Evolutionary conservation across 1,140 invertebrate genomes (phyloP).

Genomic region (Ips typographus): DNA sequence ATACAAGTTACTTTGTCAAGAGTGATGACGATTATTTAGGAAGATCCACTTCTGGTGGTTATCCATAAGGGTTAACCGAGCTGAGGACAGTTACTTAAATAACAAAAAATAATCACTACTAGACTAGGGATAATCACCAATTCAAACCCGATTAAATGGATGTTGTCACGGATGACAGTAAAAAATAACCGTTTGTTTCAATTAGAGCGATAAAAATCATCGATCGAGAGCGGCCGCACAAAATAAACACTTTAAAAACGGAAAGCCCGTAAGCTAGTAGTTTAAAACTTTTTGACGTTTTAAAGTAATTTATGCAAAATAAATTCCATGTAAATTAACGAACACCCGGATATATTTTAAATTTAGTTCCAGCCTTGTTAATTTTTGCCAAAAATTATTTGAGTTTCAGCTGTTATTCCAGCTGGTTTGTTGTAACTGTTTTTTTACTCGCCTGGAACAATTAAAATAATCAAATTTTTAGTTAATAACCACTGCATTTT

Average conservation of each 20-base stretch:
- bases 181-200: constrained; percentile 11
- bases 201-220: constrained; percentile 11
- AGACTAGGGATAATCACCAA: no score
- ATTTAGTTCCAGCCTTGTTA: constrained; percentile 5
- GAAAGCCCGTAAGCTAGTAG: constrained; percentile 23
- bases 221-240: background rate
- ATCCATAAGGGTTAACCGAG: no score
- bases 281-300: constrained; percentile 19
- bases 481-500: no score
- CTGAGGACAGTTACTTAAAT: no score
- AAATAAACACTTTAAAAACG: constrained; percentile 15
- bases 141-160: no score
- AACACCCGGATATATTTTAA: constrained; percentile 15
- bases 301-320: constrained; percentile 27
- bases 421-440: background rate
- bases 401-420: background rate
- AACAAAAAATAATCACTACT: no score
- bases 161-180: no score
- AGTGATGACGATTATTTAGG: no score
- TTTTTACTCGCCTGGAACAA: no score
- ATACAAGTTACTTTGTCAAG: no score
- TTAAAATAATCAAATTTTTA: no score
- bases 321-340: constrained; percentile 22
- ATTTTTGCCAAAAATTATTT: constrained; percentile 6
- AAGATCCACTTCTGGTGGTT: no score